Evolutionary conservation across 2,888 invertebrate species (phyloP), one percentile per base, ranked within the genome.

Genomic region (Leucania comma): DNA sequence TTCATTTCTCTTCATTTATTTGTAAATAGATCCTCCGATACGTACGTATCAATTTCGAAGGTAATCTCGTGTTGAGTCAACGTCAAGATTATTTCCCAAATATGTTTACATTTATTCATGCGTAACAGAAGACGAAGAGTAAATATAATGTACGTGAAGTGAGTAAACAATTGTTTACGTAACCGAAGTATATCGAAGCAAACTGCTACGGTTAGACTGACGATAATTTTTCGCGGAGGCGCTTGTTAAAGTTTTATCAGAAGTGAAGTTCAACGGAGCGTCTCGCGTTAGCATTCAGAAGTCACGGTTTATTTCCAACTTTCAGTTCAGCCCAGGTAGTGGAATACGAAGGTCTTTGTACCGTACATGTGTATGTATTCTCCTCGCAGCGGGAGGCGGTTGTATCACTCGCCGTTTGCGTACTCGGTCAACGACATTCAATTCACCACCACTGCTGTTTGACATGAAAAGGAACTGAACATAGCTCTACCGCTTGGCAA

Each of bases 371-470:
- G 42, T 75, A 67, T 57, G 51, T 72, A 60, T 56, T 56, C 48
- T 10, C 57, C 48, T 10, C 57, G 20, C 65, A 66, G 75, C 57
- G 65, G 80, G 74, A 54, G 74, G 75, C 59, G 32, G 72, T 72
- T 72, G 83, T 81, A 86, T 87, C 88, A 85, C 83, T 84, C 84
- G 84, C 80, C 89, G 89, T 89, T 90, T 90, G 89, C 83, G 79
- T 85, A 87, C 86, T 77, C 92, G 93, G 94, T 93, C 94, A 93
- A 93, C 89, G 92, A 93, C 92, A 91, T 92, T 88, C 87, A 86
- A 84, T 90, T 87, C 84, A 87, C 86, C 87, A 88, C 88, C 90
- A 92, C 91, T 91, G 90, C 92, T 89, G 85, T 91, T 91, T 91
- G 92, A 91, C 93, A 93, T 90, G 92, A 93, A 93, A 91, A 91